Percentiles rank a stretch among this genome's conserved stretches.
These are phyloP conservation scores for Cyanoramphus novaezelandiae DNA, from an alignment of 2,113 vertebrate genomes.

Conservation along the genomic window DNA sequence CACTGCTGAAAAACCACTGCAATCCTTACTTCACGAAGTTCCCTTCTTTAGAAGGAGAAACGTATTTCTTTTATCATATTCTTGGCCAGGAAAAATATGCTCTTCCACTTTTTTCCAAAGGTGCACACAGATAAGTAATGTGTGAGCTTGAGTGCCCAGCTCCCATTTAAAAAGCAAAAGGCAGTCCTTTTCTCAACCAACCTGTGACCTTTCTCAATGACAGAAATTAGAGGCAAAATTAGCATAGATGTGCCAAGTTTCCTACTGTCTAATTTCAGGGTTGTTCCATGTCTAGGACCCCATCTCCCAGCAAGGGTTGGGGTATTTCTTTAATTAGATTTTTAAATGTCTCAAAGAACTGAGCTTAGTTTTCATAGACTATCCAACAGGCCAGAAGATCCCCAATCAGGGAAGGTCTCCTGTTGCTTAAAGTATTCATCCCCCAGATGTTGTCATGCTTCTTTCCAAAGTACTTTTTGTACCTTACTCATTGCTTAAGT, in stretches of 20 bases:
- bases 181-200: background rate
- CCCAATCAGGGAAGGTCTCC: background rate
- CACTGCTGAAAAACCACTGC: background rate
- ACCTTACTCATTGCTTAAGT: background rate
- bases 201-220: background rate
- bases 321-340: background rate
- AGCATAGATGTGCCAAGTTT: background rate
- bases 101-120: background rate
- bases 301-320: background rate
- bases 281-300: background rate
- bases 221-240: background rate
- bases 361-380: background rate
- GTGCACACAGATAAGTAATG: background rate
- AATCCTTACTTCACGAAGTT: background rate
- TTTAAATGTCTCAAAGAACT: background rate
- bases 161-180: background rate
- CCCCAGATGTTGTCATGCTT: background rate
- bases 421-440: background rate
- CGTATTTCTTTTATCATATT: accelerated
- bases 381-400: background rate
- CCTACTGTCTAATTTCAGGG: background rate
- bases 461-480: background rate
- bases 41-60: background rate
- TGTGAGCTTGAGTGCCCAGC: background rate
- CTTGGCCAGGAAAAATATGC: background rate